A percentile compares a stretch with the other conserved stretches of the same genome.
Conservation (phyloP, 2,797 vertebrate species). For the Rachycentron canadum region DNA sequence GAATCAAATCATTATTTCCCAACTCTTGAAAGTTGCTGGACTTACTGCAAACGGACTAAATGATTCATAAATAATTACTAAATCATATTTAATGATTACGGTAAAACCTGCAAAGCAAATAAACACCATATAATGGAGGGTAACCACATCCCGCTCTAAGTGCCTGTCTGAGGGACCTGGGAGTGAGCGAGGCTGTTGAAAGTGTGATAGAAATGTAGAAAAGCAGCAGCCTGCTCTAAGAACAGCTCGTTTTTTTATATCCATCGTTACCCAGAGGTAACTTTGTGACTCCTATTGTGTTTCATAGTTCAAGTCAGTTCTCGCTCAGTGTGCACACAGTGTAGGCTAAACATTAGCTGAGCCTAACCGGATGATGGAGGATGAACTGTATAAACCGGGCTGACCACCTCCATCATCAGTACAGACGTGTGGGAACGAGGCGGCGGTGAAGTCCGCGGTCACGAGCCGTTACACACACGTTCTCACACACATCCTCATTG, state of each 20-base stretch:
- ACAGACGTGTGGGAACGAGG: background rate
- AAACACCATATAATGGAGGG: conserved; percentile 22
- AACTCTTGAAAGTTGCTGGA: no score
- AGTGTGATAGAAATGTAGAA: background rate
- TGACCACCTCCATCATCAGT: background rate
- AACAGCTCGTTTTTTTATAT: no score
- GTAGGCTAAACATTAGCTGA: no score
- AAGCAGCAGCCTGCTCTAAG: background rate
- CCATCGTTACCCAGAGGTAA: no score
- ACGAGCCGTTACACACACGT: background rate
- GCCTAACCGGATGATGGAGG: background rate
- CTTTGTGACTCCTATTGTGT: no score
- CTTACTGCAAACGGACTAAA: background rate
- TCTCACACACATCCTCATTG: background rate
- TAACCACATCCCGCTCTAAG: conserved; percentile 35
- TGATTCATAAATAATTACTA: conserved; percentile 7
- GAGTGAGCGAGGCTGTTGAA: background rate
- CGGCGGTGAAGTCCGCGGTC: background rate
- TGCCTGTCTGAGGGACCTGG: background rate
- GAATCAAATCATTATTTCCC: background rate
- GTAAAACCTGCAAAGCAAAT: background rate
- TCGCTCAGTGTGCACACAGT: no score
- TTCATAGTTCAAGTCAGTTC: no score
- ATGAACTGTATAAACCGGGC: background rate
- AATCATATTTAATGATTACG: background rate